Evolutionary conservation across 35 echinoderm and acorn worm species (phyloP).

Genomic region (Lytechinus pictus): DNA sequence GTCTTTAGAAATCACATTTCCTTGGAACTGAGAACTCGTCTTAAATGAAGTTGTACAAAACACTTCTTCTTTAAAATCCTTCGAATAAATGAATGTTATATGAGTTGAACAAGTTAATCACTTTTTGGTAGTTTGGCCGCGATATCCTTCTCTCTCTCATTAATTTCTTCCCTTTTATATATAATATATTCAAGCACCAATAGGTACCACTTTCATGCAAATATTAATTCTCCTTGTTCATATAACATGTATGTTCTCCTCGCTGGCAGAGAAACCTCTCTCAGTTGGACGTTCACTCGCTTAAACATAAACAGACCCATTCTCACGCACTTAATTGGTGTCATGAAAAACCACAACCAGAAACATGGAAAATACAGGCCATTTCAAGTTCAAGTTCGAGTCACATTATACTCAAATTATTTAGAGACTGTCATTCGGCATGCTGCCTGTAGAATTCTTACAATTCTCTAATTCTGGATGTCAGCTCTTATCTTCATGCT

Average conservation of each 20-base stretch:
- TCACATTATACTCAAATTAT: background rate
- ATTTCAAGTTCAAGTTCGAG: background rate
- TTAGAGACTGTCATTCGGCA: too few species aligned
- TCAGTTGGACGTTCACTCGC: background rate
- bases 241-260: background rate
- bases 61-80: too few species aligned
- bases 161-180: too few species aligned
- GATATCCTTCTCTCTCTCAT: too few species aligned
- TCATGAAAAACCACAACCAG: background rate
- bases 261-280: background rate
- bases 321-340: background rate
- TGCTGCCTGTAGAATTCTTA: too few species aligned
- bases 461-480: too few species aligned
- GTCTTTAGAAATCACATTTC: background rate
- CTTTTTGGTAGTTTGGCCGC: too few species aligned
- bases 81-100: too few species aligned
- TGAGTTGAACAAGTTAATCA: too few species aligned
- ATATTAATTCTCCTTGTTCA: background rate
- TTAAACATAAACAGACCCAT: background rate
- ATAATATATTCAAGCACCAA: too few species aligned
- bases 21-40: too few species aligned
- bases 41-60: too few species aligned
- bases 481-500: background rate
- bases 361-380: background rate
- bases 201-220: background rate